Evolutionary conservation across 2,113 vertebrate species (phyloP).

Genomic region (Prunella himalayana): DNA sequence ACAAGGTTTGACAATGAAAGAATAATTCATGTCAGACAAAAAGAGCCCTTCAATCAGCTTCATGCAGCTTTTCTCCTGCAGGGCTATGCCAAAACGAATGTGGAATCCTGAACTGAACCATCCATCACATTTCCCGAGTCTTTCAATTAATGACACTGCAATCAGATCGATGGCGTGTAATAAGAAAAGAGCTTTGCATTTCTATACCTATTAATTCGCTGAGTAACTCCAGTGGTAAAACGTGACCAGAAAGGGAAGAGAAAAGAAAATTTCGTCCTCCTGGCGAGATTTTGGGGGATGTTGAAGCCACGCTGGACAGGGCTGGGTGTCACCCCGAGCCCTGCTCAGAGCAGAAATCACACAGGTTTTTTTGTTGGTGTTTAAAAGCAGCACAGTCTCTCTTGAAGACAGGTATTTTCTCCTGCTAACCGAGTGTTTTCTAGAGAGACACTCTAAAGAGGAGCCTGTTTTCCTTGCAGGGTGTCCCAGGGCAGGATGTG

Average conservation of each 20-base stretch:
- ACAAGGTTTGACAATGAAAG: constrained; percentile 73
- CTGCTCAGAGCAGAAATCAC: background rate
- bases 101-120: constrained; percentile 64
- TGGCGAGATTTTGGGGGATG: constrained; percentile 4
- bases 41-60: constrained; percentile 69
- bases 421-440: background rate
- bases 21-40: constrained; percentile 72
- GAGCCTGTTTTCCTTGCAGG: background rate
- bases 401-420: background rate
- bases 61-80: constrained; percentile 67
- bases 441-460: background rate
- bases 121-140: constrained; percentile 72
- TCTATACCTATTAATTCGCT: constrained; percentile 82
- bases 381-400: background rate
- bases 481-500: background rate
- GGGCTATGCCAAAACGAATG: constrained; percentile 66
- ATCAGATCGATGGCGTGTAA: constrained; percentile 80
- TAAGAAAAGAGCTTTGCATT: constrained; percentile 81
- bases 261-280: constrained; percentile 57
- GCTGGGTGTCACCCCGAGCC: background rate
- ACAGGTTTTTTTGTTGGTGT: background rate
- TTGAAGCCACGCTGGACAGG: background rate
- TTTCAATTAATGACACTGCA: constrained; percentile 80
- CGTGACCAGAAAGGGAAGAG: constrained; percentile 74
- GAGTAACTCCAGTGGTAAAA: constrained; percentile 75